Conservation (phyloP, 1,140 invertebrate genomes). For the Uloborus diversus region DNA sequence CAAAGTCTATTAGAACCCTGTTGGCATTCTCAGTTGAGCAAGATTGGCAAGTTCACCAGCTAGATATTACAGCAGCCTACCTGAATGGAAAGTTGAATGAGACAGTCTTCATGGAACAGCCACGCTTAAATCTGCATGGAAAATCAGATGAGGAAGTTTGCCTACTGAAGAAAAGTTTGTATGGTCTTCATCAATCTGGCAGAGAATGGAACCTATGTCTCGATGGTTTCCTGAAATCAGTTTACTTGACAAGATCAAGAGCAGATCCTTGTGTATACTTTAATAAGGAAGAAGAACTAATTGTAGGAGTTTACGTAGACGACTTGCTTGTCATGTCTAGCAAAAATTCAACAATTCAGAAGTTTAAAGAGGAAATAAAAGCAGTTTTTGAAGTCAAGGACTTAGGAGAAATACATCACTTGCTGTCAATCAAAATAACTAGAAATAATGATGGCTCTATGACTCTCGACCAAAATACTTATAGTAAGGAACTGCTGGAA, state of each 20-base stretch:
- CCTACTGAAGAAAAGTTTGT: background rate
- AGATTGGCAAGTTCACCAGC: constrained; percentile 23
- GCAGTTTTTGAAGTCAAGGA: background rate
- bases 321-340: constrained; percentile 7
- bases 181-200: background rate
- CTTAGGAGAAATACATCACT: background rate
- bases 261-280: constrained; percentile 13
- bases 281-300: background rate
- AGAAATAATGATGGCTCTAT: background rate
- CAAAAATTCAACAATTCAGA: background rate
- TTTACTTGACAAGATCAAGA: background rate
- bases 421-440: background rate
- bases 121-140: constrained; percentile 5
- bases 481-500: background rate
- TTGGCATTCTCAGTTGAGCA: constrained; percentile 45
- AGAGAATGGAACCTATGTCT: background rate
- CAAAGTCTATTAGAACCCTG: constrained; percentile 17
- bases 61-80: constrained; percentile 63
- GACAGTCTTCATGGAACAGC: constrained; percentile 62
- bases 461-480: constrained; percentile 12
- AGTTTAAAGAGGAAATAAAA: background rate
- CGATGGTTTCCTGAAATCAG: background rate
- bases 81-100: constrained; percentile 63
- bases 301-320: constrained; percentile 8
- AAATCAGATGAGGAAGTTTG: background rate